A percentile compares a stretch with the other conserved stretches of the same genome.
phyloP scores from a whole-genome alignment of 2,888 invertebrate species.

The Folsomia manolachei region DNA sequence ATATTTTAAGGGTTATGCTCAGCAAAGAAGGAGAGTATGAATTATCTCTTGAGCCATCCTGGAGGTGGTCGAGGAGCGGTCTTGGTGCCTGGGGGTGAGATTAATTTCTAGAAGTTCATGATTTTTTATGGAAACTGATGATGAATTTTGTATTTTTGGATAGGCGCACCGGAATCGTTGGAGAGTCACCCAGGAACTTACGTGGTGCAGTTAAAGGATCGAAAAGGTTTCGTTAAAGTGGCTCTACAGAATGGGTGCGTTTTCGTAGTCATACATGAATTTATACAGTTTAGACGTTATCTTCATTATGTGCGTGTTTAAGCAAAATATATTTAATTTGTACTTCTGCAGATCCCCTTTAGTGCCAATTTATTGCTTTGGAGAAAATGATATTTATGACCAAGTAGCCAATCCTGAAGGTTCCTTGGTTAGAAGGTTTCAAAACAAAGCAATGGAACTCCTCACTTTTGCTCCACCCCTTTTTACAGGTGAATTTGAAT shows the following conservation, averaged over 20 bases:
- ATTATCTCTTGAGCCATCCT: slow-evolving; percentile 61
- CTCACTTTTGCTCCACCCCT: slow-evolving; percentile 74
- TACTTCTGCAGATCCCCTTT: slow-evolving; percentile 65
- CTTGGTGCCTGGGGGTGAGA: slow-evolving; percentile 74
- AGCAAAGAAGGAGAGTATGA: slow-evolving; percentile 66
- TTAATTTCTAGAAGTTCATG: slow-evolving; percentile 73
- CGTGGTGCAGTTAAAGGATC: slow-evolving; percentile 66
- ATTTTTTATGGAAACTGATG: slow-evolving; percentile 56
- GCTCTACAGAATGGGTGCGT: slow-evolving; percentile 70
- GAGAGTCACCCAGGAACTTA: slow-evolving; percentile 76
- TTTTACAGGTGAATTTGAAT: slow-evolving; percentile 59
- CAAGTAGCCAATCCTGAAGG: slow-evolving; percentile 72
- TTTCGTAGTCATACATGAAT: neutral
- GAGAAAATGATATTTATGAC: slow-evolving; percentile 80
- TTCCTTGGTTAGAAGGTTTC: slow-evolving; percentile 66
- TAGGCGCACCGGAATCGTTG: slow-evolving; percentile 25
- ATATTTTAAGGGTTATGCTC: slow-evolving; percentile 53
- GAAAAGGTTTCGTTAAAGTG: slow-evolving; percentile 74
- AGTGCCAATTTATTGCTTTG: slow-evolving; percentile 86
- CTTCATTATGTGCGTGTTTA: too few species aligned
- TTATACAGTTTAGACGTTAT: too few species aligned
- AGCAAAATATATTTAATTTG: neutral
- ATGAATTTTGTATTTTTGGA: neutral
- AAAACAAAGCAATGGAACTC: slow-evolving; percentile 65
- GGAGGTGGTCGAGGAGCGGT: slow-evolving; percentile 62